Evolutionary conservation across 2,797 vertebrate species (phyloP), one percentile per base, ranked within the genome.

Genomic region (Galaxias olidus): DNA sequence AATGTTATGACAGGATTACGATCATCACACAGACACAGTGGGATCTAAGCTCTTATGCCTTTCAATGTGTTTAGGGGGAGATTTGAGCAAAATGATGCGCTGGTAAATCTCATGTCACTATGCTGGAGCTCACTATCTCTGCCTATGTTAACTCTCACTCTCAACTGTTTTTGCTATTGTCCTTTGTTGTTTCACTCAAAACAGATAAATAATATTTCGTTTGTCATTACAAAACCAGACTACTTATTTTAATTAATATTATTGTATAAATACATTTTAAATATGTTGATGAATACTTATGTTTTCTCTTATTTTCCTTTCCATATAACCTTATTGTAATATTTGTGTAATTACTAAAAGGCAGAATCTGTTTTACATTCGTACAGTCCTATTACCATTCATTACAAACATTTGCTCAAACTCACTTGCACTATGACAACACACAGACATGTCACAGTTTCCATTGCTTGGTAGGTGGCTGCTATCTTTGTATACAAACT

Each of bases 341-440:
- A 13, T 68, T 72, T 67, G 71, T 57, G 61, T 61, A 61, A 74
- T 8, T 49, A 63, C 52, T 60, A 62, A 60, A 68, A 67, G 75
- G 61, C 78, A 83, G 66, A 61, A 77, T 69, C 82, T 66, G n/a
- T n/a, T 59, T 71, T 15, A 49, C n/a, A 0, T 12, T 18, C 59
- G 68, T n/a, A 66, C 74, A 56, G 61, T 10, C 40, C 50, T 18
- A 14, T 47, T n/a, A n/a, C n/a, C 68, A 61, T 58, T 66, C 71
- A 63, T 45, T 49, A 12, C 20, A 52, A 30, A 50, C 19, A 18
- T 13, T 48, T 59, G 59, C 47, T 46, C n/a, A 43, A 12, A 13
- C 18, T 11, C 43, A 44, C 57, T 18, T 44, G 18, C 59, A 14
- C 44, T n/a, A 18, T 30, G 12, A 53, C 11, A 51, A 13, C 15